Percentiles rank a stretch among this genome's conserved stretches.
phyloP scores from a whole-genome alignment of 1,140 invertebrate genomes.

The Tetragonula clypearis region DNA sequence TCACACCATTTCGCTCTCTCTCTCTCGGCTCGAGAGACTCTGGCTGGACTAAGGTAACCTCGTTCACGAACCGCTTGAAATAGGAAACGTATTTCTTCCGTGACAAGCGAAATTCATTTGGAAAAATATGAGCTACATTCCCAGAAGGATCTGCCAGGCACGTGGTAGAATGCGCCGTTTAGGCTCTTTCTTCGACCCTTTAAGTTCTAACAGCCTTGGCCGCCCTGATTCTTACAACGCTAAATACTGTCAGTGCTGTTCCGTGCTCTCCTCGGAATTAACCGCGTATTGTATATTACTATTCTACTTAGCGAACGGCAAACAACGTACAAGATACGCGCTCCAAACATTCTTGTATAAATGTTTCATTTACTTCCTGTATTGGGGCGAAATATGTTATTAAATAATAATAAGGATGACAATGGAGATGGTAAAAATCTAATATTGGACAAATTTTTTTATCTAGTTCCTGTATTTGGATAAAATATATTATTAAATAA shows the following conservation, averaged over 20 bases:
- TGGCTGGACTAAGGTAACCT: constrained; percentile 20
- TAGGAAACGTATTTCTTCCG: constrained; percentile 54
- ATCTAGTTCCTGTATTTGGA: no score
- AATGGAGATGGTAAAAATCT: no score
- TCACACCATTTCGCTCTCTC: not conserved
- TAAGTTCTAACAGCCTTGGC: not conserved
- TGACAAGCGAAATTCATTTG: constrained; percentile 61
- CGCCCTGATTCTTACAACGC: not conserved
- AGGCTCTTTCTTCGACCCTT: not conserved
- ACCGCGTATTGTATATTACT: no score
- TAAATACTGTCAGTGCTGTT: not conserved
- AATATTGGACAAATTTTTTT: no score
- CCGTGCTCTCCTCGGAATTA: not conserved
- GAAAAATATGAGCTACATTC: constrained; percentile 54
- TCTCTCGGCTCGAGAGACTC: not conserved
- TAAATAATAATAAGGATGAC: no score
- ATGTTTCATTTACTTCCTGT: no score
- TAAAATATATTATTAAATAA: no score
- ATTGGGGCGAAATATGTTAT: no score
- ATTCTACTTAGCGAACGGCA: no score
- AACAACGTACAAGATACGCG: not conserved
- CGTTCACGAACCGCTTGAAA: constrained; percentile 30
- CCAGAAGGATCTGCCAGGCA: constrained; percentile 22
- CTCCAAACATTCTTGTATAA: not conserved
- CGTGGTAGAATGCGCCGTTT: constrained; percentile 10